These are phyloP conservation scores for Xiphophorus couchianus DNA, from an alignment of 2,113 vertebrate genomes.

Conservation along the genomic window DNA sequence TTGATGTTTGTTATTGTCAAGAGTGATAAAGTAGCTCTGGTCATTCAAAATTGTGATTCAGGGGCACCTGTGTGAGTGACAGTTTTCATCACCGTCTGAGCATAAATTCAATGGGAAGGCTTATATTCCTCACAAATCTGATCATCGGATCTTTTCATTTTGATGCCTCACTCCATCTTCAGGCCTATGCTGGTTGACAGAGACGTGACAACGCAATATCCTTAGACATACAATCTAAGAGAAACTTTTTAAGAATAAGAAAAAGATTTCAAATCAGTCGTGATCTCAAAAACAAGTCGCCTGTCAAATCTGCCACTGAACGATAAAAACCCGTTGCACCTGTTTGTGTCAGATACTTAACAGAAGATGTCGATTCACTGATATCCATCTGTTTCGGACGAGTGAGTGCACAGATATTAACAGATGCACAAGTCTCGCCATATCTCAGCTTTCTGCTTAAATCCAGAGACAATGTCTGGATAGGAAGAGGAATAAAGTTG, in stretches of 20 bases:
- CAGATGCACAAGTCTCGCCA: conserved; percentile 48
- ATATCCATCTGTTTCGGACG: conserved; percentile 47
- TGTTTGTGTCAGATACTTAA: conserved; percentile 52
- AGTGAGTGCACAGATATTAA: conserved; percentile 41
- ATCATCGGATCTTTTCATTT: conserved; percentile 34
- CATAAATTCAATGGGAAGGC: conserved; percentile 4
- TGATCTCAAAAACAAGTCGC: conserved; percentile 27
- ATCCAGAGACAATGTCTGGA: conserved; percentile 43
- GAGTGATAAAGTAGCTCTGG: conserved; percentile 23
- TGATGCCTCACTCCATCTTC: neutral
- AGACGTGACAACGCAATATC: conserved; percentile 3
- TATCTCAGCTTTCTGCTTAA: conserved; percentile 59
- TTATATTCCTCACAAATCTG: conserved; percentile 26
- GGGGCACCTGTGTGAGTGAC: conserved; percentile 37
- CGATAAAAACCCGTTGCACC: conserved; percentile 34
- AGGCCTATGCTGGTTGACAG: neutral
- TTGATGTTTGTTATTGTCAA: neutral
- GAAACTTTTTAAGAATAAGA: conserved; percentile 3
- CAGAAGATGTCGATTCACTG: conserved; percentile 52
- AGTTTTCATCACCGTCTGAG: conserved; percentile 14
- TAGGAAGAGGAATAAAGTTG: conserved; percentile 30
- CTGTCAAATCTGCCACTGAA: conserved; percentile 49
- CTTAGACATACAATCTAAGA: neutral
- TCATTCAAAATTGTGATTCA: conserved; percentile 37
- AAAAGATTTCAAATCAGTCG: neutral